Base-by-base conservation (phyloP, 2,113 vertebrate genomes). In the Oostethus manadensis region DNA sequence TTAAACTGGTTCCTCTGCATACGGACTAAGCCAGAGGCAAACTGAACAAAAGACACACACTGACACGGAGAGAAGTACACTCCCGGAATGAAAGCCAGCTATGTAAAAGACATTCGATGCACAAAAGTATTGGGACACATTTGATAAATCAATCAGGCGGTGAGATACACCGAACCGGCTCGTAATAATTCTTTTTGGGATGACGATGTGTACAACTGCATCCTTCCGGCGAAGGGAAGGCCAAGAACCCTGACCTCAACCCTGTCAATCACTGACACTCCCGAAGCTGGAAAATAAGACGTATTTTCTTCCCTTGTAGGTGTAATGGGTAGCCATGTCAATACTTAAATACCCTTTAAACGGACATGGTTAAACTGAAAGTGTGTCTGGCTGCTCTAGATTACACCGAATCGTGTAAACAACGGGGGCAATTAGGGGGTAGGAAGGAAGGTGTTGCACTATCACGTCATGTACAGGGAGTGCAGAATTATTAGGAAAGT, bases 1-100 rank as follows among this genome's bases (percentile, higher is more conserved):
- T 26, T 8, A 71, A 89, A 91, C 86, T 61, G 81, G 88, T 89
- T 89, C 64, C 33, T 48, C 84, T 40, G 23, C 78, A 79, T 82
- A 66, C 46, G 77, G 17, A 62, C 49, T 16, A 71, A 63, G 62
- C 71, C 59, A 68, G 54, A 23, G 56, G 23, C 35, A 66, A 66
- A 72, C 40, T 50, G 44, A 65, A 59, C 15, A 58, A 22, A 40
- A 42, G 4, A 23, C 14, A 49, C 29, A 29, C 58, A 49, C 14
- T 66, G 68, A 71, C 47, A 76, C 7, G 66, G 13, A 50, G 8
- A n/a, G 23, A 16, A 8, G 7, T 10, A 54, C 17, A 35, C 1
- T 0, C 1, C 51, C 17, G 10, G 51, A n/a, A 54, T n/a, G 23
- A 50, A 26, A 50, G 48, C 0, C 26, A 33, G 29, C 29, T 33